Conservation (phyloP, 1,140 invertebrate species). For the Aphidius gifuensis region DNA sequence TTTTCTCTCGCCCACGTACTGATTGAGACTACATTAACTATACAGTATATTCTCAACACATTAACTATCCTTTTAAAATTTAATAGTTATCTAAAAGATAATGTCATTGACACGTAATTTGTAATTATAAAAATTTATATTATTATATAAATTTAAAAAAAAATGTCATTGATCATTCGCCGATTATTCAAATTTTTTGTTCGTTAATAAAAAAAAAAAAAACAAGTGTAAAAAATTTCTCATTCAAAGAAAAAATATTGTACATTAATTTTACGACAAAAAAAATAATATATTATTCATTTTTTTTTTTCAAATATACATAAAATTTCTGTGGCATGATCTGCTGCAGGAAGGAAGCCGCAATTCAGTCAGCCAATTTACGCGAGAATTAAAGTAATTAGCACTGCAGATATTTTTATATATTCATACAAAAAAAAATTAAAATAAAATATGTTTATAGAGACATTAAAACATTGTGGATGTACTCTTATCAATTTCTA, state of each 20-base stretch:
- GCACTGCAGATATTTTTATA: constrained; percentile 17
- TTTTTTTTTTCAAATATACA: constrained; percentile 30
- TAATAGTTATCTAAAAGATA: too few relatives aligned
- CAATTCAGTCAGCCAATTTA: constrained; percentile 38
- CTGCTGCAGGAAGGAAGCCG: constrained; percentile 39
- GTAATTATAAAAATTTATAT: not conserved
- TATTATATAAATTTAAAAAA: not conserved
- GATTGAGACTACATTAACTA: constrained; percentile 38
- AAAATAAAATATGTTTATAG: not conserved
- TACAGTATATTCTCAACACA: not conserved
- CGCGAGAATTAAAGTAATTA: constrained; percentile 41
- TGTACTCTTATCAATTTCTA: not conserved
- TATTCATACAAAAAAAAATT: not conserved
- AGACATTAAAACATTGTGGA: not conserved
- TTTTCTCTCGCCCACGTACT: constrained; percentile 35
- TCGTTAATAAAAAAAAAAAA: not conserved
- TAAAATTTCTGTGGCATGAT: constrained; percentile 29
- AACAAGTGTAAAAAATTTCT: not conserved
- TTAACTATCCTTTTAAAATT: too few relatives aligned
- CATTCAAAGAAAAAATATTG: constrained; percentile 2
- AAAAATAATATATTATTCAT: constrained; percentile 24
- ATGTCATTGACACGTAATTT: constrained; percentile 4
- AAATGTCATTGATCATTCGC: not conserved
- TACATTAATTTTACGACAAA: constrained; percentile 5
- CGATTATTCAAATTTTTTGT: not conserved